phyloP scores from a whole-genome alignment of 2,113 vertebrate species.

The Neopipo cinnamomea region DNA sequence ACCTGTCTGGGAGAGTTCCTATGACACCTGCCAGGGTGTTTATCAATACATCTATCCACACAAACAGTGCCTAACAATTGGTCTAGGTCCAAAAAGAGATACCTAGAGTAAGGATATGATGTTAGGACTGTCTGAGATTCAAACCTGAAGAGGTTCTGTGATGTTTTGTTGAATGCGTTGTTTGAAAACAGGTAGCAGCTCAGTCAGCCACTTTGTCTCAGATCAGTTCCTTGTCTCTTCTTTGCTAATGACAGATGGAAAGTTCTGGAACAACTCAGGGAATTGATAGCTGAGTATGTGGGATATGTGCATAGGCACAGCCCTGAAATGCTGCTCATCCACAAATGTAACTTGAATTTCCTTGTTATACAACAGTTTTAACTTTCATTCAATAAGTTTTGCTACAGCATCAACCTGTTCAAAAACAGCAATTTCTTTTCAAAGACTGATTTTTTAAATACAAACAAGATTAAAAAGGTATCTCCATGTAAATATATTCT shows the following conservation, averaged over 20 bases:
- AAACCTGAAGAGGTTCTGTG: neutral
- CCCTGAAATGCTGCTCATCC: accelerated
- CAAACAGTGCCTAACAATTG: neutral
- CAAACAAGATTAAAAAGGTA: neutral
- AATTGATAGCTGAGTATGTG: neutral
- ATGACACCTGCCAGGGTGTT: neutral
- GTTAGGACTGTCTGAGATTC: neutral
- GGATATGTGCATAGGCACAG: neutral
- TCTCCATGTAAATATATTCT: neutral
- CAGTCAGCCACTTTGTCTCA: neutral
- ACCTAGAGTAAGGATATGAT: neutral
- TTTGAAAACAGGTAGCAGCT: neutral
- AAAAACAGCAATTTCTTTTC: neutral
- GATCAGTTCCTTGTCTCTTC: neutral
- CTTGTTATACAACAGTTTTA: neutral
- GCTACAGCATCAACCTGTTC: neutral
- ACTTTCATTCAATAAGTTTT: neutral
- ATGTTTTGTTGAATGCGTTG: neutral
- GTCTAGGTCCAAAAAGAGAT: neutral
- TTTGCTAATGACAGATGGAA: neutral
- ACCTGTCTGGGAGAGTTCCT: neutral
- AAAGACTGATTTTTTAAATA: neutral
- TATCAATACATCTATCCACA: neutral
- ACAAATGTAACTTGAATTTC: conserved; percentile 1
- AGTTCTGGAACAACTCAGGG: neutral